phyloP scores from a whole-genome alignment of 1,140 invertebrate species.

The Macrocentrus cingulum region DNA sequence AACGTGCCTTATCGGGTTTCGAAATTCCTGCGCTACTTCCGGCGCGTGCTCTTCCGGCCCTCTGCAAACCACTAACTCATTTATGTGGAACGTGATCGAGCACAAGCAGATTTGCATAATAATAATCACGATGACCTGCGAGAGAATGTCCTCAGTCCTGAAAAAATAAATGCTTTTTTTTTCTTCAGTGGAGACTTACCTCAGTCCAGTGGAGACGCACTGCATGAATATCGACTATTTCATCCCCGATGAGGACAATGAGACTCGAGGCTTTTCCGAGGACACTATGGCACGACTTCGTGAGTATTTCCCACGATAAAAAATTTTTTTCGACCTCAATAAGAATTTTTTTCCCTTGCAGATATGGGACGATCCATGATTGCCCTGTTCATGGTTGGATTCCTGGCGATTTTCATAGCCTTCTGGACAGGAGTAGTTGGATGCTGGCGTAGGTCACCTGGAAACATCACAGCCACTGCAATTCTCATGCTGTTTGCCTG shows the following conservation, averaged over 20 bases:
- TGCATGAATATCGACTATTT: conserved; percentile 95
- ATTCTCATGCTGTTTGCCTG: conserved; percentile 87
- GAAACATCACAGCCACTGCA: conserved; percentile 90
- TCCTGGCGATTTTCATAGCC: conserved; percentile 85
- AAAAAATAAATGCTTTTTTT: too few species aligned
- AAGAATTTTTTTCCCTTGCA: conserved; percentile 55
- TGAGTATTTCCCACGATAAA: conserved; percentile 58
- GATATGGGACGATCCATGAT: conserved; percentile 91
- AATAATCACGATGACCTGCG: too few species aligned
- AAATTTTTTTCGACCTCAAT: too few species aligned
- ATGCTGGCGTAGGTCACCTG: conserved; percentile 89
- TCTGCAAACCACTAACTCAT: conserved; percentile 4
- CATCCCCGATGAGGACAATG: conserved; percentile 82
- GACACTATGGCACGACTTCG: conserved; percentile 82
- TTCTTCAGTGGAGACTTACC: conserved; percentile 85
- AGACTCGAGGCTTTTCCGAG: conserved; percentile 76
- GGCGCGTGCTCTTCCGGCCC: conserved; percentile 32
- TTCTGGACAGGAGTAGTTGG: conserved; percentile 92
- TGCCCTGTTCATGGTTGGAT: conserved; percentile 86
- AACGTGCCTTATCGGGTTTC: conserved; percentile 41
- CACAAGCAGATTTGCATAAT: neutral
- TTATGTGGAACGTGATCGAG: conserved; percentile 17
- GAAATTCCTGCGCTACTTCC: conserved; percentile 34
- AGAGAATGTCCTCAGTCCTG: too few species aligned
- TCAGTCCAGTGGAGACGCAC: conserved; percentile 91